These are phyloP conservation scores for Microchrysa polita DNA, from an alignment of 2,888 invertebrate species.

Conservation along the genomic window DNA sequence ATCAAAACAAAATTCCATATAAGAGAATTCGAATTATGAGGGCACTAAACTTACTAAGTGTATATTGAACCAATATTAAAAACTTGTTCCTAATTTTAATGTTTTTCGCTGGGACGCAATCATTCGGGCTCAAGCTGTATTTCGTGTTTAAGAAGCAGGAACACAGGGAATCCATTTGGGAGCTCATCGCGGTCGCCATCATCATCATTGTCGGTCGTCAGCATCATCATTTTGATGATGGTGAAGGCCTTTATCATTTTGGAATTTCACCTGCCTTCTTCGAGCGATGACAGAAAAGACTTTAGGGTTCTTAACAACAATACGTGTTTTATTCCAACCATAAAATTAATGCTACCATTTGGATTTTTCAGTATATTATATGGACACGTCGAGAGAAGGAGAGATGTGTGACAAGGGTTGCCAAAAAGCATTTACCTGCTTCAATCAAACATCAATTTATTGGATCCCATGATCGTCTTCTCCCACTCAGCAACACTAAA, in stretches of 20 bases:
- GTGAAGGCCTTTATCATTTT: slow-evolving; percentile 44
- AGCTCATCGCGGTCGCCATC: not conserved
- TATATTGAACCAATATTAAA: slow-evolving; percentile 27
- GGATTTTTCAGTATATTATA: slow-evolving; percentile 8
- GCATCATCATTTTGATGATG: not conserved
- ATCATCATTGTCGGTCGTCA: not conserved
- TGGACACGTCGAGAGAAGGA: not conserved
- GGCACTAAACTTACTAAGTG: slow-evolving; percentile 33
- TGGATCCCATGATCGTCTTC: not conserved
- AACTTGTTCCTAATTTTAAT: slow-evolving; percentile 36
- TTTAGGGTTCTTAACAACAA: slow-evolving; percentile 28
- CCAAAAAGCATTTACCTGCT: not conserved
- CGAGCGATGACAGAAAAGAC: slow-evolving; percentile 46
- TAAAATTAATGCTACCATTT: slow-evolving; percentile 47
- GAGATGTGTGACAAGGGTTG: slow-evolving; percentile 14
- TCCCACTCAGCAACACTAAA: not conserved
- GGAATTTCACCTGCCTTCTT: slow-evolving; percentile 46
- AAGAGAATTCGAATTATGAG: slow-evolving; percentile 34
- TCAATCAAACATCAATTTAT: no score
- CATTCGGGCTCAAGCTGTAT: no score
- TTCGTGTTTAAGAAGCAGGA: slow-evolving; percentile 15
- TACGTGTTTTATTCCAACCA: slow-evolving; percentile 45
- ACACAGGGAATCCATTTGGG: slow-evolving; percentile 2
- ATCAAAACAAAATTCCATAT: slow-evolving; percentile 27
- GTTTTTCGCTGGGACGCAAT: slow-evolving; percentile 19